Evolutionary conservation across 2,113 vertebrate genomes (phyloP).

Genomic region (Prietella phreatophila): DNA sequence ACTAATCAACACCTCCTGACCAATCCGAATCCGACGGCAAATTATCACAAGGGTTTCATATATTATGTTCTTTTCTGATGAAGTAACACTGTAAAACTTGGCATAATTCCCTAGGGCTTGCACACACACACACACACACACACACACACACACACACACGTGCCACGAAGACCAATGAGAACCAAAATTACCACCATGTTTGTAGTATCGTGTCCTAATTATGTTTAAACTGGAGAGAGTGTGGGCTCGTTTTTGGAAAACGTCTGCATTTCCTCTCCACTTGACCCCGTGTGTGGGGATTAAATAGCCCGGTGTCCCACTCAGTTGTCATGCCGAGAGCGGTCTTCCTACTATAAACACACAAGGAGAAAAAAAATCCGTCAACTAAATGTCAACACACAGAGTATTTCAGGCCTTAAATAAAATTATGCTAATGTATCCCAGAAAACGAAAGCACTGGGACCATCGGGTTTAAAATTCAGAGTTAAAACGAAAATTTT

Average conservation of each 20-base stretch:
- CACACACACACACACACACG: background rate
- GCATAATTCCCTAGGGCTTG: background rate
- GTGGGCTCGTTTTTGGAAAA: background rate
- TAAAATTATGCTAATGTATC: background rate
- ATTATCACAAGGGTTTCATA: no score
- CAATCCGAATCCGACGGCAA: background rate
- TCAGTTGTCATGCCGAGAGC: background rate
- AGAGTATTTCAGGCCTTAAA: conserved; percentile 17
- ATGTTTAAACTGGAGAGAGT: background rate
- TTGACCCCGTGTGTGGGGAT: background rate
- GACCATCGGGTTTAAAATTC: conserved; percentile 34
- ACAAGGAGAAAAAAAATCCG: background rate
- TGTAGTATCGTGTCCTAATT: background rate
- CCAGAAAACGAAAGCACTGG: background rate
- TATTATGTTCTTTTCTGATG: background rate
- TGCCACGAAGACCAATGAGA: background rate
- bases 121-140: conserved; percentile 7
- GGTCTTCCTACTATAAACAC: background rate
- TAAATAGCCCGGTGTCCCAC: background rate
- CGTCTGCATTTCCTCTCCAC: background rate
- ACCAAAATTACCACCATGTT: background rate
- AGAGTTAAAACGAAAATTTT: background rate
- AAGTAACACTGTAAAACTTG: background rate
- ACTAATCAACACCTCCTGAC: background rate
- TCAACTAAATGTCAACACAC: background rate